A percentile compares a stretch with the other conserved stretches of the same genome.
Evolutionary conservation across 2,113 vertebrate genomes (phyloP).

Genomic region (Triplophysa siluroides): DNA sequence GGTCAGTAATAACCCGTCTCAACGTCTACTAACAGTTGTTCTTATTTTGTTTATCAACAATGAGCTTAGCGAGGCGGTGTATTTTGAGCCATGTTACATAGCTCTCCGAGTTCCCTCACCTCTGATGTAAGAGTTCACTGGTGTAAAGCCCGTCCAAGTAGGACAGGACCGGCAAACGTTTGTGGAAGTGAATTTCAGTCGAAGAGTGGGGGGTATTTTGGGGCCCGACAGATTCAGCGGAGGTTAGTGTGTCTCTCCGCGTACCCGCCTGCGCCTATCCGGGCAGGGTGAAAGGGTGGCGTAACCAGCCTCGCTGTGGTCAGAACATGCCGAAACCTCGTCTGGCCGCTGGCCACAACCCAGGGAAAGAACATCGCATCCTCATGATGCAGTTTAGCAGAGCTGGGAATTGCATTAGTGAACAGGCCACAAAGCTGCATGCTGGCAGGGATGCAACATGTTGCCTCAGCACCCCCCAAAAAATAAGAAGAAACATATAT

Average conservation of each 20-base stretch:
- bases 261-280: slow-evolving; percentile 26
- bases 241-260: slow-evolving; percentile 22
- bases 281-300: slow-evolving; percentile 28
- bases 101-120: not conserved
- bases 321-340: slow-evolving; percentile 29
- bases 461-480: not conserved
- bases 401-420: not conserved
- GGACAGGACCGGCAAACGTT: not conserved
- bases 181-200: too few species aligned
- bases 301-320: slow-evolving; percentile 33
- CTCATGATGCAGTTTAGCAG: slow-evolving; percentile 44
- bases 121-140: slow-evolving; percentile 26
- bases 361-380: slow-evolving; percentile 51
- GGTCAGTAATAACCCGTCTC: not conserved
- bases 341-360: slow-evolving; percentile 40
- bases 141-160: slow-evolving; percentile 21
- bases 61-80: slow-evolving; percentile 34
- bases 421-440: slow-evolving; percentile 26
- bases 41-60: slow-evolving; percentile 46
- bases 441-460: slow-evolving; percentile 23
- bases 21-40: slow-evolving; percentile 39
- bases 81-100: slow-evolving; percentile 19
- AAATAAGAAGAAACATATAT: not conserved
- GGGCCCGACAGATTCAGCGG: slow-evolving; percentile 22
- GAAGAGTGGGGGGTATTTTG: too few species aligned